Conservation (phyloP, 2,888 invertebrate genomes). For the Allygus modestus region DNA sequence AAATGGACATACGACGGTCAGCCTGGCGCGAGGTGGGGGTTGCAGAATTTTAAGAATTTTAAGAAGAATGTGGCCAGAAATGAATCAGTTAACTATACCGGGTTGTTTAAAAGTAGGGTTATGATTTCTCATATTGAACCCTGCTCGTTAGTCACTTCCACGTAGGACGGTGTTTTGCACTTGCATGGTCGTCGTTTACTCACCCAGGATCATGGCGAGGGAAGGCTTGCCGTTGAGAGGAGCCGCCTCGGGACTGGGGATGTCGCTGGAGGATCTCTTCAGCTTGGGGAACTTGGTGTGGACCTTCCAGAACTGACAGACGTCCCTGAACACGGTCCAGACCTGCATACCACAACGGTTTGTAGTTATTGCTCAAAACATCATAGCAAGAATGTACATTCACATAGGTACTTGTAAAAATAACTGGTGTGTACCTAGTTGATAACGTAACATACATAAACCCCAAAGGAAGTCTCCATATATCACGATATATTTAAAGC, state of each 20-base stretch:
- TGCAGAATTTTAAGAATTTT: no score
- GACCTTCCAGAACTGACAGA: slow-evolving; percentile 85
- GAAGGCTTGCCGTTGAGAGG: slow-evolving; percentile 70
- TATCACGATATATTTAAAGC: no score
- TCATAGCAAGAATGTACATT: no score
- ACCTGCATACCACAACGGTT: slow-evolving; percentile 78
- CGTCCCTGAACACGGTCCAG: slow-evolving; percentile 86
- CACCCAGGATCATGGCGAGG: slow-evolving; percentile 60
- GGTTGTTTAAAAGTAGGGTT: no score
- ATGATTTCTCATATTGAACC: no score
- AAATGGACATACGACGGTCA: slow-evolving; percentile 87
- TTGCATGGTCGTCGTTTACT: background rate
- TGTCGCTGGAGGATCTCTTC: slow-evolving; percentile 79
- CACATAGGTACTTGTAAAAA: no score
- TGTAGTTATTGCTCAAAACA: background rate
- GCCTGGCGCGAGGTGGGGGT: slow-evolving; percentile 76
- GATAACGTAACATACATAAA: no score
- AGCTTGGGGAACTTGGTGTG: slow-evolving; percentile 83
- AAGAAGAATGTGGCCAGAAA: no score
- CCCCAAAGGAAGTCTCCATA: no score
- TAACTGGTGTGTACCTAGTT: no score
- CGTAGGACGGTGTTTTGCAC: background rate
- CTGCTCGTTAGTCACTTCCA: no score
- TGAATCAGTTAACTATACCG: no score
- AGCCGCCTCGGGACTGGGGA: slow-evolving; percentile 72